Conservation (phyloP, 92 coral and sea anemone species). For the Epizoanthus fatuus region DNA sequence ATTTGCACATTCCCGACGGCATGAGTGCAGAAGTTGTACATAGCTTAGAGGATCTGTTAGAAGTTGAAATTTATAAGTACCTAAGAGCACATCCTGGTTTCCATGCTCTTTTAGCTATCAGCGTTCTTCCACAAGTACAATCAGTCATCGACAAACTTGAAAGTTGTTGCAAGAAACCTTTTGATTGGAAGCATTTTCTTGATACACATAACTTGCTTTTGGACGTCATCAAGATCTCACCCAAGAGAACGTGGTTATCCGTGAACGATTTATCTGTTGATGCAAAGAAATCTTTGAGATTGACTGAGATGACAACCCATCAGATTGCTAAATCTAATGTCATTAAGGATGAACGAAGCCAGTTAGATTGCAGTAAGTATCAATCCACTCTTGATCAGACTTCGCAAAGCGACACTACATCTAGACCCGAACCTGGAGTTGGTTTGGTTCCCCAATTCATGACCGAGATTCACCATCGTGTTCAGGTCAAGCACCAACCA, state of each 20-base stretch:
- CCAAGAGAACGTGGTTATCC: neutral
- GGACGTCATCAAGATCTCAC: neutral
- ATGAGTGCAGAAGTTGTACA: neutral
- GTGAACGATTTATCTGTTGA: neutral
- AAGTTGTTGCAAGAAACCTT: neutral
- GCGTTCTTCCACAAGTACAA: neutral
- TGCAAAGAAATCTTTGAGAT: neutral
- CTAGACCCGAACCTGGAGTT: too few relatives aligned
- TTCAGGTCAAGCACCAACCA: too few relatives aligned
- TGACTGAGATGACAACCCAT: neutral
- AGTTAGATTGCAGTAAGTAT: too few relatives aligned
- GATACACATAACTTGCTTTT: neutral
- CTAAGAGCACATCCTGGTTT: neutral
- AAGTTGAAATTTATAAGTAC: constrained; percentile 11
- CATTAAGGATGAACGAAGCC: too few relatives aligned
- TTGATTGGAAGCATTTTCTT: constrained; percentile 16
- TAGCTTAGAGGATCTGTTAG: neutral
- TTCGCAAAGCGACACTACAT: too few relatives aligned
- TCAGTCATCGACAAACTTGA: neutral
- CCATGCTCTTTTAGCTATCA: neutral
- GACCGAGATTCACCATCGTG: too few relatives aligned
- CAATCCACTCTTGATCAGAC: too few relatives aligned
- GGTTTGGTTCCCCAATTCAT: too few relatives aligned
- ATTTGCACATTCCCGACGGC: neutral
- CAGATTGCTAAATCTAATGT: too few relatives aligned